Conservation (phyloP, 2,888 invertebrate genomes). For the Agriopis marginaria region DNA sequence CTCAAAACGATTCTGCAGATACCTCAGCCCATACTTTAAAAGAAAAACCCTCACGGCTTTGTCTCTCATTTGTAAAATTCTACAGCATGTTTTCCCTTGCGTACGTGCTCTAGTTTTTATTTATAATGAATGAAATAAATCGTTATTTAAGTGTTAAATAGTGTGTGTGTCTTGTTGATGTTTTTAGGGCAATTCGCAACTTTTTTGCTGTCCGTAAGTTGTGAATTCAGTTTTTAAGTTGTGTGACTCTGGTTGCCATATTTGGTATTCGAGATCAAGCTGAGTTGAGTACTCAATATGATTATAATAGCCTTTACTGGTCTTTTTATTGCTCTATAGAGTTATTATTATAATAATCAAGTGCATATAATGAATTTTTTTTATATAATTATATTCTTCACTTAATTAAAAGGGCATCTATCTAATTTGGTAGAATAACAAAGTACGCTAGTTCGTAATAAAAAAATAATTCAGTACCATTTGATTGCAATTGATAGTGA, state of each 20-base stretch:
- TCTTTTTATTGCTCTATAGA: conserved; percentile 61
- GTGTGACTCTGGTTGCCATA: conserved; percentile 58
- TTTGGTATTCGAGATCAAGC: conserved; percentile 64
- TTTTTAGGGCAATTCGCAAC: conserved; percentile 63
- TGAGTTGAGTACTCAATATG: conserved; percentile 54
- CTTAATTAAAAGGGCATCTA: too few species aligned
- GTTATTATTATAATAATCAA: conserved; percentile 61
- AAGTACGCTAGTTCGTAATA: too few species aligned
- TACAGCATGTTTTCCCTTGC: conserved; percentile 21
- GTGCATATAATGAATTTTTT: too few species aligned
- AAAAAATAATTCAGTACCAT: too few species aligned
- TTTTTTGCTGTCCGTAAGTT: conserved; percentile 67
- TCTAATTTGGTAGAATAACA: not conserved
- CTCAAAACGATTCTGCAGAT: conserved; percentile 35
- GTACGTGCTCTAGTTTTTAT: conserved; percentile 59
- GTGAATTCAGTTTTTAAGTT: conserved; percentile 73
- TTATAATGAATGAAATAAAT: conserved; percentile 57
- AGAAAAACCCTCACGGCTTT: conserved; percentile 44
- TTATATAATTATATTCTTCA: too few species aligned
- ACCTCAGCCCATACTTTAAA: conserved; percentile 37
- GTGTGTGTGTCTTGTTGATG: conserved; percentile 63
- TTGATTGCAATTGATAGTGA: too few species aligned
- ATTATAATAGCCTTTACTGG: conserved; percentile 71
- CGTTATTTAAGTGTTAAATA: conserved; percentile 67
- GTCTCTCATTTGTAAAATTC: conserved; percentile 47